Evolutionary conservation across 2,113 vertebrate species (phyloP).

Genomic region (Rutilus rutilus): DNA sequence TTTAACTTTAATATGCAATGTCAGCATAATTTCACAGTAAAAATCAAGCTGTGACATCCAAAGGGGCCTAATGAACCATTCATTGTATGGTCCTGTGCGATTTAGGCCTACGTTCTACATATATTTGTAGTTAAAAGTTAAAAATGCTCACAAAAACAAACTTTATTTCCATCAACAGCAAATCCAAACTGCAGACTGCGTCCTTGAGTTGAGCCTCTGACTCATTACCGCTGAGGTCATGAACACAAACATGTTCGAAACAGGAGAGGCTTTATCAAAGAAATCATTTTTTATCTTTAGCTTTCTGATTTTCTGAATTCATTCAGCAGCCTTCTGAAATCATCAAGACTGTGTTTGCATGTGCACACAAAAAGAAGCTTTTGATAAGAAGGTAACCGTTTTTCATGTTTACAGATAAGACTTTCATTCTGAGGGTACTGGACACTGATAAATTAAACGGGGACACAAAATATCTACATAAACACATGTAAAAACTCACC

Average conservation of each 20-base stretch:
- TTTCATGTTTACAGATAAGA: slow-evolving; percentile 17
- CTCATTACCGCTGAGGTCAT: neutral
- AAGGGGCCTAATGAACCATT: neutral
- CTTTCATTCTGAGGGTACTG: neutral
- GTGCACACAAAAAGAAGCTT: neutral
- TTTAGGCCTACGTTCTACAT: neutral
- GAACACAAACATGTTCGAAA: neutral
- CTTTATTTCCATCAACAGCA: neutral
- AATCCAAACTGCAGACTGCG: neutral
- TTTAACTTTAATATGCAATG: neutral
- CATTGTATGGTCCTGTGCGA: neutral
- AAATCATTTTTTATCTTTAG: neutral
- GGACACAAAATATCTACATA: neutral
- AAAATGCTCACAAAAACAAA: neutral
- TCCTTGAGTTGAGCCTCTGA: neutral
- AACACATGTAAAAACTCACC: neutral
- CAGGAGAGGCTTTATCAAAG: neutral
- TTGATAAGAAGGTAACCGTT: slow-evolving; percentile 8
- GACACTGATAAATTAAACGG: neutral
- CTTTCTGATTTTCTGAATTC: neutral
- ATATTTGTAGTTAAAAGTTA: neutral
- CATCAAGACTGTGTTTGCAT: neutral
- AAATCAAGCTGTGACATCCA: neutral
- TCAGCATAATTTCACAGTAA: too few relatives aligned
- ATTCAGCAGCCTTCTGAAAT: neutral